Base-by-base conservation (phyloP, 2,797 vertebrate species). In the Megalops cyprinoides region DNA sequence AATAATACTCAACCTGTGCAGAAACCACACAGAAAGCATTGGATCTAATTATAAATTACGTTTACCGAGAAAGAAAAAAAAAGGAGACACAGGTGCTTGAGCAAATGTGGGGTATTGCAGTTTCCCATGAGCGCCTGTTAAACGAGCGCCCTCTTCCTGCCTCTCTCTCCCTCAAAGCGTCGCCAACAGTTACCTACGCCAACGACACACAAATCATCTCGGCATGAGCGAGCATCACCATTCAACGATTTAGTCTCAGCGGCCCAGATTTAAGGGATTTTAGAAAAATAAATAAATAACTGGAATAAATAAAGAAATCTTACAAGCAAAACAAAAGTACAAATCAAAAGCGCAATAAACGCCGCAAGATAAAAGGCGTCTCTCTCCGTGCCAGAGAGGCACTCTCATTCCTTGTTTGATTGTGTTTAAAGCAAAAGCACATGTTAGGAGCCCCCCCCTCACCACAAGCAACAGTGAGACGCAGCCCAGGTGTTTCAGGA, bases 401-500 rank as follows among this genome's bases (percentile, higher is more conserved):
- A 58, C 86, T 82, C 85, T 90, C 91, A 94, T 92, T 92, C 92
- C 91, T 90, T 83, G 86, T 82, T 73, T 91, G 91, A 94, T 93
- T 93, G 90, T 84, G 28, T 86, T 91, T 90, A 90, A 93, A 94
- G 86, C 91, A 87, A 91, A 92, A 92, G 89, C 94, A 94, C 91
- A 92, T 95, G 93, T 87, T 80, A 86, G 74, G 76, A 28, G 83
- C 82, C 88, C 82, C 89, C 85, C 88, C 88, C 82, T 85, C 60
- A 79, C 87, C 60, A 80, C 78, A 71, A 82, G 84, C 71, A 78
- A 82, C 20, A 77, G 73, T 20, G 84, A 78, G 83, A 85, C 44
- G 39, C 71, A 74, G n/a, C 25, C 46, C 53, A 80, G 79, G 71
- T 80, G 78, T 69, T 69, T 73, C 25, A 65, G 65, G 51, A 14